A percentile compares a stretch with the other conserved stretches of the same genome.
These are phyloP conservation scores for Orchestes rusci DNA, from an alignment of 2,888 invertebrate genomes.

Conservation along the genomic window DNA sequence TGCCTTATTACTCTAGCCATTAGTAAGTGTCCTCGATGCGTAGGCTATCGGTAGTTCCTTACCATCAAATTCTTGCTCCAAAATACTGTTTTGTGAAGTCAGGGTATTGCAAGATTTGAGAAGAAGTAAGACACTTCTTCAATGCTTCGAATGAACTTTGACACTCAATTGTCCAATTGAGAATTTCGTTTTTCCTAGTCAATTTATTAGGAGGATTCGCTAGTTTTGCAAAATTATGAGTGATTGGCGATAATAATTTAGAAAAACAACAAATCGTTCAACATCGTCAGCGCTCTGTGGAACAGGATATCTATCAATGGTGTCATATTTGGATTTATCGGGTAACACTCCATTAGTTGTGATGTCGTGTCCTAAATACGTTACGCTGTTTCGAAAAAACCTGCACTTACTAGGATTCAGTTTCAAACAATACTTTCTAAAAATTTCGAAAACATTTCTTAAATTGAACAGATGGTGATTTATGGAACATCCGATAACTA, in stretches of 20 bases:
- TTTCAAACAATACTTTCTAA: conserved; percentile 14
- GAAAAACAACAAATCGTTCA: too few relatives aligned
- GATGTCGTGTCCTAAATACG: too few relatives aligned
- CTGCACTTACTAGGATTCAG: too few relatives aligned
- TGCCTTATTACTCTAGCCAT: conserved; percentile 5
- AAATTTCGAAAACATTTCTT: conserved; percentile 13
- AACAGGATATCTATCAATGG: too few relatives aligned
- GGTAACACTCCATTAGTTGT: too few relatives aligned
- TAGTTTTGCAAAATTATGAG: conserved; percentile 1
- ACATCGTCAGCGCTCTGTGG: too few relatives aligned
- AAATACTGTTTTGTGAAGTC: conserved; percentile 17
- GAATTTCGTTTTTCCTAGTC: conserved; percentile 6
- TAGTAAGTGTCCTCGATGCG: conserved; percentile 15
- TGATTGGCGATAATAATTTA: conserved; percentile 6
- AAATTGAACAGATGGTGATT: conserved; percentile 14
- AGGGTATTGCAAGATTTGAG: conserved; percentile 18
- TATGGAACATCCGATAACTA: conserved; percentile 25
- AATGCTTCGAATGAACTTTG: background rate
- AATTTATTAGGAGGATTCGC: background rate
- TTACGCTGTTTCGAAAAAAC: too few relatives aligned
- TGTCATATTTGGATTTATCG: too few relatives aligned
- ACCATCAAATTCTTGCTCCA: conserved; percentile 12
- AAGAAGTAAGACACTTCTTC: background rate
- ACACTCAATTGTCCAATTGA: conserved; percentile 5
- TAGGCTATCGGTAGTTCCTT: conserved; percentile 19